Conservation (phyloP, 2,797 vertebrate genomes). For the Galago senegalensis region DNA sequence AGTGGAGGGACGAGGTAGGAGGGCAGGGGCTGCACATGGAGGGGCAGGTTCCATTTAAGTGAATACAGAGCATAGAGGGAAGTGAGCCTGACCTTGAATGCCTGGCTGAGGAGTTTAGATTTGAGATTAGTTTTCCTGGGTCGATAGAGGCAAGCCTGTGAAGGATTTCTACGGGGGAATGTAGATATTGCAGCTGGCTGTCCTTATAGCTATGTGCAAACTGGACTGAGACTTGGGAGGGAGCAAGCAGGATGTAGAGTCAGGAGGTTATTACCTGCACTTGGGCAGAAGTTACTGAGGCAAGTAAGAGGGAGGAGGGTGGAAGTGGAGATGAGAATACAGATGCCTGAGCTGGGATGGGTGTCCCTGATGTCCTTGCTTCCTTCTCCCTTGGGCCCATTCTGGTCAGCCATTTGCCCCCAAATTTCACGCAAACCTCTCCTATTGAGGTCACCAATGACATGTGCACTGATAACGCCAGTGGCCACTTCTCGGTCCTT, state of each 20-base stretch:
- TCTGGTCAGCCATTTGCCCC: background rate
- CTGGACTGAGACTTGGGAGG: background rate
- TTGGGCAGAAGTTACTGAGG: background rate
- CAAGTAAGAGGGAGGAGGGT: too few relatives aligned
- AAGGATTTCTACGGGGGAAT: background rate
- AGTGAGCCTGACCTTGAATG: background rate
- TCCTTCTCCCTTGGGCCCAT: background rate
- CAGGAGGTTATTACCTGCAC: too few relatives aligned
- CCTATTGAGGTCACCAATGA: background rate
- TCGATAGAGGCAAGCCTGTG: background rate
- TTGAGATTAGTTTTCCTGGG: background rate
- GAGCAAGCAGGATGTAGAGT: accelerated
- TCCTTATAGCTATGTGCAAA: background rate
- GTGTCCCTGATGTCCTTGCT: background rate
- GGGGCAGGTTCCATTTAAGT: background rate
- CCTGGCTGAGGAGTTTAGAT: background rate
- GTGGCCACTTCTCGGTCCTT: background rate
- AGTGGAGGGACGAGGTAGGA: background rate
- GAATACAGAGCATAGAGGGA: background rate
- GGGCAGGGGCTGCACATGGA: accelerated
- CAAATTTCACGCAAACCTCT: background rate
- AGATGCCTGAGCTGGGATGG: background rate
- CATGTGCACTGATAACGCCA: accelerated
- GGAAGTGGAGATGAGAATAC: background rate
- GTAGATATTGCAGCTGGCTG: accelerated